phyloP scores from a whole-genome alignment of 2,113 vertebrate species.

The Rhabdornis inornatus region DNA sequence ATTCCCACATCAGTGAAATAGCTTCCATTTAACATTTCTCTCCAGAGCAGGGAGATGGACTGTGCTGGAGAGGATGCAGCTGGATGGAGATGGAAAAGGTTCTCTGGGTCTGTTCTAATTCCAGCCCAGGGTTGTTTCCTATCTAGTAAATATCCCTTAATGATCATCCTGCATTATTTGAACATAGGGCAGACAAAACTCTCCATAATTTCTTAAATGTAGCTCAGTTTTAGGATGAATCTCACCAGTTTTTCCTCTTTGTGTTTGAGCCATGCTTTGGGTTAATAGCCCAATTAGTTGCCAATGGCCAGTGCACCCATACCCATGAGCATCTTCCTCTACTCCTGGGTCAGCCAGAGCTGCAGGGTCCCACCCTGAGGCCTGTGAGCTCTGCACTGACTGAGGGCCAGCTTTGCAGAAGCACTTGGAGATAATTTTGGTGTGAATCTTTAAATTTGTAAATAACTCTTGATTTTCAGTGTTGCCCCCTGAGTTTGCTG shows the following conservation, averaged over 20 bases:
- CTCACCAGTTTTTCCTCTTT: not conserved
- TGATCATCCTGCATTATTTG: not conserved
- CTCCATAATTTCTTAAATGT: not conserved
- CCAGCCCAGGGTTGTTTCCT: not conserved
- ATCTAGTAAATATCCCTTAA: not conserved
- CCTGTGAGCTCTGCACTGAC: fast-evolving
- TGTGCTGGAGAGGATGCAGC: not conserved
- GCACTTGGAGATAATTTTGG: not conserved
- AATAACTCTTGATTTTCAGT: not conserved
- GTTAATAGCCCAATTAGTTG: not conserved
- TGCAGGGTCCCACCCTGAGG: not conserved
- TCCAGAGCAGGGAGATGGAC: not conserved
- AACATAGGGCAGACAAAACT: fast-evolving
- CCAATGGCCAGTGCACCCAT: not conserved
- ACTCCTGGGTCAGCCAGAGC: not conserved
- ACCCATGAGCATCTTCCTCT: not conserved
- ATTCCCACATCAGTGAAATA: not conserved
- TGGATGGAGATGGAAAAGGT: not conserved
- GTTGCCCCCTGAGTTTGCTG: not conserved
- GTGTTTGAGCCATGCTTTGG: not conserved
- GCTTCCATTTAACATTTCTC: not conserved
- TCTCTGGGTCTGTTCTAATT: not conserved
- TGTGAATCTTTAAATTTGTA: not conserved
- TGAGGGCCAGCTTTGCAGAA: not conserved
- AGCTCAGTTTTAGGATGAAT: not conserved